phyloP scores from a whole-genome alignment of 2,888 invertebrate genomes.

The Ypsolopha sequella region DNA sequence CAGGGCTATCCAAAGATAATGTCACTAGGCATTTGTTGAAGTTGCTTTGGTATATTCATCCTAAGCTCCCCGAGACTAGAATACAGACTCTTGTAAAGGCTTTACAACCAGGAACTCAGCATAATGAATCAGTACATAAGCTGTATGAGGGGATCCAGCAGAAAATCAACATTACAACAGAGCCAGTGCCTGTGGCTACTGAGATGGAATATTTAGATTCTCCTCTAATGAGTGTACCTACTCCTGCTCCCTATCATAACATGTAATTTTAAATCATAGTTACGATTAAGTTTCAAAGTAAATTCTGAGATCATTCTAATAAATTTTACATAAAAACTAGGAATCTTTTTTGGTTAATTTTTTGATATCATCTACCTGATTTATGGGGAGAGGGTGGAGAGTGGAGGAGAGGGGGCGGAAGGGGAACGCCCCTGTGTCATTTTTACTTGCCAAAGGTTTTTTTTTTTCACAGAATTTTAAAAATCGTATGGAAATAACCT shows the following conservation, averaged over 20 bases:
- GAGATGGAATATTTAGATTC: slow-evolving; percentile 85
- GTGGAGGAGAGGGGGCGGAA: no score
- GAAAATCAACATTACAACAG: slow-evolving; percentile 80
- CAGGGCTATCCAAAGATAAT: slow-evolving; percentile 89
- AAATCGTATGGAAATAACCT: no score
- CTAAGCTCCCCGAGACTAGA: slow-evolving; percentile 83
- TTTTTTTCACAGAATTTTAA: no score
- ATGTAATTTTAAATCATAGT: slow-evolving; percentile 24
- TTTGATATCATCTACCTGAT: no score
- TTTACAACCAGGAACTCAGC: slow-evolving; percentile 81
- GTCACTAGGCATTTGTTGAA: slow-evolving; percentile 92
- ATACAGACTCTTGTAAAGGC: slow-evolving; percentile 86
- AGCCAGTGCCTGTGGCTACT: slow-evolving; percentile 72
- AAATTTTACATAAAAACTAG: no score
- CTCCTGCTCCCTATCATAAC: slow-evolving; percentile 79
- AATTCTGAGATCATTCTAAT: no score
- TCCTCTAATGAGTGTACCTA: slow-evolving; percentile 87
- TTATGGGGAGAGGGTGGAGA: no score
- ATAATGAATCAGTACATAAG: slow-evolving; percentile 87
- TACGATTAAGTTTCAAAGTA: slow-evolving; percentile 9
- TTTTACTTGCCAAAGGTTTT: no score
- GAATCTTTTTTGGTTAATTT: no score
- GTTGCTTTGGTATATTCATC: slow-evolving; percentile 91
- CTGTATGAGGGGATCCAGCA: slow-evolving; percentile 83
- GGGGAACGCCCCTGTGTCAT: no score